These are phyloP conservation scores for Rhadinocentrus ornatus DNA, from an alignment of 2,797 vertebrate genomes.

Conservation along the genomic window DNA sequence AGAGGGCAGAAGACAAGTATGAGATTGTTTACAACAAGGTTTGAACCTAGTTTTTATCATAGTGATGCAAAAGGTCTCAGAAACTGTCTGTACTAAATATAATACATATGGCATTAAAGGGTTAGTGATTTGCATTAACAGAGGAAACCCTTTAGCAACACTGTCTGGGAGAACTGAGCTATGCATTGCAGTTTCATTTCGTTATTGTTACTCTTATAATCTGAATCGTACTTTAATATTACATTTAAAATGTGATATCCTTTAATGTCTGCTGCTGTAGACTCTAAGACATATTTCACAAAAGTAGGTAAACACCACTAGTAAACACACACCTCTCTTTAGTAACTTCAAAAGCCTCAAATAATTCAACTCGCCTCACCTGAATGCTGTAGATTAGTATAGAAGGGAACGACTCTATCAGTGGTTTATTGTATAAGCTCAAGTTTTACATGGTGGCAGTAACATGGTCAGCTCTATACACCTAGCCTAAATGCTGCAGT, in stretches of 20 bases:
- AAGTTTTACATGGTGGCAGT: constrained; percentile 26
- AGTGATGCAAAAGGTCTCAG: too few species aligned
- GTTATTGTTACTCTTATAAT: constrained; percentile 49
- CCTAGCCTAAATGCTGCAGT: constrained; percentile 43
- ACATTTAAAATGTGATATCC: constrained; percentile 56
- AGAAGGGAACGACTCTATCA: constrained; percentile 29
- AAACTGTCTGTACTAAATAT: too few species aligned
- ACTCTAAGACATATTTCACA: constrained; percentile 42
- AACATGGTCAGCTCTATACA: constrained; percentile 40
- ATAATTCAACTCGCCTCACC: constrained; percentile 60
- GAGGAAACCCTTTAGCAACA: constrained; percentile 32
- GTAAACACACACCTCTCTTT: constrained; percentile 49
- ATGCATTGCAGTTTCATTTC: constrained; percentile 58
- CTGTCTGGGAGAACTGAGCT: constrained; percentile 44
- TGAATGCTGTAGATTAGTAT: constrained; percentile 43
- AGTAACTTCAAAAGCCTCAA: constrained; percentile 76
- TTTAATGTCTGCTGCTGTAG: constrained; percentile 62
- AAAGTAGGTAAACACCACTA: constrained; percentile 38
- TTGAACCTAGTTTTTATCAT: too few species aligned
- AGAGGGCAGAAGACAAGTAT: too few species aligned
- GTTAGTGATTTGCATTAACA: constrained; percentile 10
- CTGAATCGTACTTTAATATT: constrained; percentile 62
- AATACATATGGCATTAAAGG: too few species aligned
- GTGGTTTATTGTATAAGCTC: constrained; percentile 29
- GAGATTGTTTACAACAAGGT: too few species aligned